A percentile compares a stretch with the other conserved stretches of the same genome.
Evolutionary conservation across 2,113 vertebrate genomes (phyloP).

Genomic region (Colinus virginianus): DNA sequence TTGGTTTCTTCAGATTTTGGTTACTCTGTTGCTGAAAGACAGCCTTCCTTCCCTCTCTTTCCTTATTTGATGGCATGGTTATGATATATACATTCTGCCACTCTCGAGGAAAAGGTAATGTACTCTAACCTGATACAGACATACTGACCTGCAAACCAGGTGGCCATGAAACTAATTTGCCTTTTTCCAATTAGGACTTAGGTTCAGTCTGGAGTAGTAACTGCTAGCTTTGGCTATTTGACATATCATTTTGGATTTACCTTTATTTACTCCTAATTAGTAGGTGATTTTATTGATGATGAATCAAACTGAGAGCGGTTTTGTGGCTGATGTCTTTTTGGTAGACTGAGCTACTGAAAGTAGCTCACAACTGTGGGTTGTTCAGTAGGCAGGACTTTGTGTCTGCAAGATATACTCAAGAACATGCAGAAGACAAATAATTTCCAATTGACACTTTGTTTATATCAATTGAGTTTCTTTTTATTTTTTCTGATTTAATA

Average conservation of each 20-base stretch:
- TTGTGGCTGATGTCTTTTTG: not conserved
- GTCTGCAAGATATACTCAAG: not conserved
- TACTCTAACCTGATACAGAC: not conserved
- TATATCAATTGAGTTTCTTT: not conserved
- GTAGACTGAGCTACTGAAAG: not conserved
- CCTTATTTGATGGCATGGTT: not conserved
- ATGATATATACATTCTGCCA: not conserved
- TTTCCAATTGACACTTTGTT: not conserved
- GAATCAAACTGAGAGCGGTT: not conserved
- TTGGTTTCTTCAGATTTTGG: not conserved
- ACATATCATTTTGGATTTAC: not conserved
- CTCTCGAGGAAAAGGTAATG: too few species aligned
- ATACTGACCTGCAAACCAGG: not conserved
- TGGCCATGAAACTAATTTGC: not conserved
- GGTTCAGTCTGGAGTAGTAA: not conserved
- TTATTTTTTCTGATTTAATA: not conserved
- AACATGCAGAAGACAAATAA: not conserved
- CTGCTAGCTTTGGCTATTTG: not conserved
- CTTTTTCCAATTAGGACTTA: not conserved
- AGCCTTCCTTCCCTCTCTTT: not conserved
- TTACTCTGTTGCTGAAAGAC: not conserved
- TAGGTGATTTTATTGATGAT: not conserved
- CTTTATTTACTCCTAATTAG: not conserved
- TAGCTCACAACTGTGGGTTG: too few species aligned
- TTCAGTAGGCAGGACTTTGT: not conserved